Evolutionary conservation across 2,888 invertebrate genomes (phyloP).

Genomic region (Therioaphis trifolii): DNA sequence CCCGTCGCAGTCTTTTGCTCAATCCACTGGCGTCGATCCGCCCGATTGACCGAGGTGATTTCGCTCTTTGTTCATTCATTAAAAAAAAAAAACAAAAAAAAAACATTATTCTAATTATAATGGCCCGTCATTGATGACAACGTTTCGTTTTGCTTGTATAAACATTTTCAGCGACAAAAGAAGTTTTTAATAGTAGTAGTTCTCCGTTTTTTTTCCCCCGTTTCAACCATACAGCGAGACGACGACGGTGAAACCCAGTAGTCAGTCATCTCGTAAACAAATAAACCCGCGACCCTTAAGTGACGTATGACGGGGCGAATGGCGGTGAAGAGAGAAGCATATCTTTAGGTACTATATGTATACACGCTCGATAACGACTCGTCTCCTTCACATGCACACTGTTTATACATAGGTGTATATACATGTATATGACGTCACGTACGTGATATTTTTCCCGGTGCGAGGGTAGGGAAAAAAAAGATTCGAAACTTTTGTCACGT

Average conservation of each 20-base stretch:
- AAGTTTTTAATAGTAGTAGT: slow-evolving; percentile 36
- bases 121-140: slow-evolving; percentile 35
- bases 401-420: no score
- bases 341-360: no score
- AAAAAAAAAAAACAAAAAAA: no score
- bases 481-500: slow-evolving; percentile 18
- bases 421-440: no score
- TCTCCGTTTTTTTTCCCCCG: neutral
- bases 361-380: no score
- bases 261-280: slow-evolving; percentile 34
- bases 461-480: no score
- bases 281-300: slow-evolving; percentile 18
- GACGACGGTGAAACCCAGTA: neutral
- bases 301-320: neutral
- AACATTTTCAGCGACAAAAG: slow-evolving; percentile 32
- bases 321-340: no score
- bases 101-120: slow-evolving; percentile 34
- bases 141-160: slow-evolving; percentile 24
- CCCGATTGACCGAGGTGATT: neutral
- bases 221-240: neutral
- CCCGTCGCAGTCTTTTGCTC: neutral
- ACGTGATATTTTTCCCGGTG: no score
- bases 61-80: neutral
- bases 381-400: no score
- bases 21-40: no score